Evolutionary conservation across 2,888 invertebrate genomes (phyloP).

Genomic region (Phalangium opilio): DNA sequence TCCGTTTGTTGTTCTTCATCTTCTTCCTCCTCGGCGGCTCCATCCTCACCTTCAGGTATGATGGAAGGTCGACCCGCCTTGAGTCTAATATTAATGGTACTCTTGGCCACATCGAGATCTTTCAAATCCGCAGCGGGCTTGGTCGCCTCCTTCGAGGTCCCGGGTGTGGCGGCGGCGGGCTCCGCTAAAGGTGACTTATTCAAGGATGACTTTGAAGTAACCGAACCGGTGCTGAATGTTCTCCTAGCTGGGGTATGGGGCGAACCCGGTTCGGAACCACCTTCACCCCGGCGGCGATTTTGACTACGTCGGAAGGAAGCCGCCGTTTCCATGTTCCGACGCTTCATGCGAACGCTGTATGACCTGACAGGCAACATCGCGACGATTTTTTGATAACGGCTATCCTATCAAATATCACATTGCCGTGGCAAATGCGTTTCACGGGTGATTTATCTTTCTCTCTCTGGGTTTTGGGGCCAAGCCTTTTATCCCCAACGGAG

Average conservation of each 20-base stretch:
- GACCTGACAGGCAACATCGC: constrained; percentile 20
- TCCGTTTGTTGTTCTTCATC: not conserved
- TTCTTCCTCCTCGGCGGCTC: not conserved
- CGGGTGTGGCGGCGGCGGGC: not conserved
- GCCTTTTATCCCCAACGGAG: too few species aligned
- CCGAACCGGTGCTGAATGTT: constrained; percentile 12
- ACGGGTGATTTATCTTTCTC: too few species aligned
- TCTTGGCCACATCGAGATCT: too few species aligned
- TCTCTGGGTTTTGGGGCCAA: too few species aligned
- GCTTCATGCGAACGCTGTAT: constrained; percentile 20
- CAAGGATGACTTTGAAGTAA: constrained; percentile 1
- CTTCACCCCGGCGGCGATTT: constrained; percentile 10
- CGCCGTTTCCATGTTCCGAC: constrained; percentile 16
- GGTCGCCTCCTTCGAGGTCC: not conserved
- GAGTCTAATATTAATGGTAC: too few species aligned
- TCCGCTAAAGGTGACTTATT: not conserved
- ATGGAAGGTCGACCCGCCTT: too few species aligned
- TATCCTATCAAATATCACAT: not conserved
- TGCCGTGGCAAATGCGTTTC: not conserved
- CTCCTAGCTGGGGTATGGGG: constrained; percentile 9
- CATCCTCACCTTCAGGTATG: constrained; percentile 1
- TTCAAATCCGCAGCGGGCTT: not conserved
- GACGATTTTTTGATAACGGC: not conserved
- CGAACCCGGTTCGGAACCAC: constrained; percentile 5
- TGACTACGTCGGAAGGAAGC: constrained; percentile 18